phyloP scores from a whole-genome alignment of 2,797 vertebrate genomes.

The Pristis pectinata region DNA sequence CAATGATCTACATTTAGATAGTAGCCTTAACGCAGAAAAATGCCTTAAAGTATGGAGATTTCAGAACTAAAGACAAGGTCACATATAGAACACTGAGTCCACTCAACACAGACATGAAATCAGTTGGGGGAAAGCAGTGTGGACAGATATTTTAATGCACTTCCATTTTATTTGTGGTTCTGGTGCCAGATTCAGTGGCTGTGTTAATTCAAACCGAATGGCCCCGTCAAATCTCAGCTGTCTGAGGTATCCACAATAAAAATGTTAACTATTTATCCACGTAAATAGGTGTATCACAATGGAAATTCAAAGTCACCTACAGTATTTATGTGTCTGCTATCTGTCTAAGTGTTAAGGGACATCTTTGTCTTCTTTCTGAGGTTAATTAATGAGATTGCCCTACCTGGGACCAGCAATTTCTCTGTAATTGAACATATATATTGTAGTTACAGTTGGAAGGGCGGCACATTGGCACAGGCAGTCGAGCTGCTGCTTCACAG shows the following conservation, averaged over 20 bases:
- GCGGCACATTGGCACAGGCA: too few relatives aligned
- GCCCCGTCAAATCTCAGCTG: neutral
- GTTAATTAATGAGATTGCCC: constrained; percentile 3
- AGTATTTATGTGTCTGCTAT: constrained; percentile 29
- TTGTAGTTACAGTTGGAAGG: neutral
- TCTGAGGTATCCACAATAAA: neutral
- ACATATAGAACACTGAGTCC: neutral
- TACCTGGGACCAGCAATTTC: neutral
- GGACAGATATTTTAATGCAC: neutral
- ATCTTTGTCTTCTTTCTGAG: neutral
- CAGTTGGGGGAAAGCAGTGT: neutral
- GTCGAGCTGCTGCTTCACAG: too few relatives aligned
- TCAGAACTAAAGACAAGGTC: neutral
- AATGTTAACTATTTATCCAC: constrained; percentile 4
- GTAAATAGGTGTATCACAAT: neutral
- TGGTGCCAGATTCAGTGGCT: too few relatives aligned
- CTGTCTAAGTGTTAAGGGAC: constrained; percentile 6
- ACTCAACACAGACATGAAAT: neutral
- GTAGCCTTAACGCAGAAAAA: too few relatives aligned
- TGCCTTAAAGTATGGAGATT: too few relatives aligned
- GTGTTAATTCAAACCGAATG: neutral
- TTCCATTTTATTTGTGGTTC: neutral
- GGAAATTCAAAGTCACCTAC: neutral
- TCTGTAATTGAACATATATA: constrained; percentile 1
- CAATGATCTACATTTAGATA: too few relatives aligned